Percentiles rank a stretch among this genome's conserved stretches.
Conservation (phyloP, 2,888 invertebrate species). For the Lasioglossum figueresi region DNA sequence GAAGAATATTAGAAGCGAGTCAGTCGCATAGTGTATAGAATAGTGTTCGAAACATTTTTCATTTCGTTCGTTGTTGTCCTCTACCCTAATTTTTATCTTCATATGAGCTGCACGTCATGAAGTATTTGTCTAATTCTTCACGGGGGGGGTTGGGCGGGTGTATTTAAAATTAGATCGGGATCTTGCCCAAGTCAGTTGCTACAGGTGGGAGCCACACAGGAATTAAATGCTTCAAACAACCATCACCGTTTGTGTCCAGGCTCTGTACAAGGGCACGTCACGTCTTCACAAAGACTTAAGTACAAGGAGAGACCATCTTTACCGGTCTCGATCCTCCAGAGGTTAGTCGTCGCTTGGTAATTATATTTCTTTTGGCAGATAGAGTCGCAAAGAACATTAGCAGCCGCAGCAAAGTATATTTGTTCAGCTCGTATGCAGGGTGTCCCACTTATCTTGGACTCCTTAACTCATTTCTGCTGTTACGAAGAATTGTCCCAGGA, state of each 20-base stretch:
- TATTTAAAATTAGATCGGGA: constrained; percentile 89
- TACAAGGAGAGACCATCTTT: constrained; percentile 87
- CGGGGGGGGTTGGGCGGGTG: constrained; percentile 67
- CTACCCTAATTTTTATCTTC: constrained; percentile 31
- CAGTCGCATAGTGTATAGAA: constrained; percentile 12
- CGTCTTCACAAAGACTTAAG: constrained; percentile 87
- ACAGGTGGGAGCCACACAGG: constrained; percentile 88
- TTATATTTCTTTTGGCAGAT: constrained; percentile 37
- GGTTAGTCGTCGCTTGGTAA: constrained; percentile 82
- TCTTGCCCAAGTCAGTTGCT: constrained; percentile 96
- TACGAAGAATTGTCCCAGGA: neutral
- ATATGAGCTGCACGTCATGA: constrained; percentile 64
- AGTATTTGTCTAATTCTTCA: constrained; percentile 69
- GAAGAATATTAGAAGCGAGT: neutral
- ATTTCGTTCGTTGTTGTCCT: constrained; percentile 10
- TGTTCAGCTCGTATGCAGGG: constrained; percentile 37
- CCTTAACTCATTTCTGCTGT: neutral
- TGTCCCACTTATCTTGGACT: neutral
- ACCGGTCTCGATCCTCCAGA: constrained; percentile 81
- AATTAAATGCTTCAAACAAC: constrained; percentile 81
- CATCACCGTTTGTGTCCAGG: constrained; percentile 82
- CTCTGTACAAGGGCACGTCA: constrained; percentile 82
- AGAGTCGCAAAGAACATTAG: constrained; percentile 25
- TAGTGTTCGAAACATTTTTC: constrained; percentile 14
- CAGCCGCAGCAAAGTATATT: constrained; percentile 23